Conservation (phyloP, 2,888 invertebrate species). For the Oligia latruncula region DNA sequence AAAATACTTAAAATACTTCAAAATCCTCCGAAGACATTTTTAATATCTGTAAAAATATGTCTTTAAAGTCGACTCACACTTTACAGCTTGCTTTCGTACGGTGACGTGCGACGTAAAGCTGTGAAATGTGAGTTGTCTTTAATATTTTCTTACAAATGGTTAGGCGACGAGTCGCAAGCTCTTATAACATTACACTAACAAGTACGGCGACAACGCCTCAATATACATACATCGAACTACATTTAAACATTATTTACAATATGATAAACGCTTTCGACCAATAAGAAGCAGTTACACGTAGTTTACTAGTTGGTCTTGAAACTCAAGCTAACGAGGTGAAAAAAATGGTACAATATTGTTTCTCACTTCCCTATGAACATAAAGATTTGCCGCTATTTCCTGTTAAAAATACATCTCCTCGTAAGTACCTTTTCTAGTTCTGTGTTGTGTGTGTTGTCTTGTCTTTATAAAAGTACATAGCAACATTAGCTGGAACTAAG, state of each 20-base stretch:
- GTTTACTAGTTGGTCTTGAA: constrained; percentile 60
- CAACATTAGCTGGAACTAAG: constrained; percentile 13
- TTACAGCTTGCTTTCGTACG: not conserved
- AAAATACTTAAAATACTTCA: constrained; percentile 57
- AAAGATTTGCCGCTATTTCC: not conserved
- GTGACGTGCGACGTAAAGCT: not conserved
- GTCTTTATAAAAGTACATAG: constrained; percentile 16
- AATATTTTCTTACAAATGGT: constrained; percentile 66
- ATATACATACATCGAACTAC: constrained; percentile 71
- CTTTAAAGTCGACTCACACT: constrained; percentile 50
- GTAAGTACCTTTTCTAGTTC: constrained; percentile 41
- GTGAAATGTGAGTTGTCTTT: constrained; percentile 37
- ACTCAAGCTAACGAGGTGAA: constrained; percentile 46
- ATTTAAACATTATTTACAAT: constrained; percentile 69
- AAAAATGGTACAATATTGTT: constrained; percentile 19
- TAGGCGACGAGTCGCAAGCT: constrained; percentile 73
- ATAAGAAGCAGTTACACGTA: constrained; percentile 53
- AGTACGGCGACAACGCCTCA: constrained; percentile 59
- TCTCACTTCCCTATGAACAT: constrained; percentile 38
- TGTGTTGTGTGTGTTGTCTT: constrained; percentile 49
- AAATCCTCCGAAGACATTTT: constrained; percentile 57
- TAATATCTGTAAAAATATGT: constrained; percentile 71
- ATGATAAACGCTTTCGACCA: constrained; percentile 59
- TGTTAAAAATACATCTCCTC: constrained; percentile 2
- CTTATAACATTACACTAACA: constrained; percentile 67